phyloP scores from a whole-genome alignment of 2,888 invertebrate species.

The Xestia c-nigrum region DNA sequence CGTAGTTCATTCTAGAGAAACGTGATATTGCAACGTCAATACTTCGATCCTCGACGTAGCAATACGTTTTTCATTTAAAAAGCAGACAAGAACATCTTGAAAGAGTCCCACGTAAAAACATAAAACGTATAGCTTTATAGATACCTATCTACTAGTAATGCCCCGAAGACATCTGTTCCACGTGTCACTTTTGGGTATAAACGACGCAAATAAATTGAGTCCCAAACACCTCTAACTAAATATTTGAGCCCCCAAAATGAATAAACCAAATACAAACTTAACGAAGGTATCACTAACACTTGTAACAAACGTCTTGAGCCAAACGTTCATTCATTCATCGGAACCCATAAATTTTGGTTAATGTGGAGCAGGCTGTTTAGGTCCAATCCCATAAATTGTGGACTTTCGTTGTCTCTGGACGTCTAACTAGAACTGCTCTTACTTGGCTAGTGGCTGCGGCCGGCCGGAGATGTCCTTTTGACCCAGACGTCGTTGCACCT shows the following conservation, averaged over 20 bases:
- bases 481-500: constrained; percentile 53
- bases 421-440: background rate
- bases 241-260: constrained; percentile 40
- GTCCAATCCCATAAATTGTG: constrained; percentile 49
- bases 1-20: constrained; percentile 43
- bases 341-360: constrained; percentile 49
- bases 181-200: constrained; percentile 23
- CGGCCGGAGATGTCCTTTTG: constrained; percentile 42
- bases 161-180: constrained; percentile 16
- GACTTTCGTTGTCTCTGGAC: constrained; percentile 14
- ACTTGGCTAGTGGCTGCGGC: constrained; percentile 6
- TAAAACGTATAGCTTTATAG: constrained; percentile 6
- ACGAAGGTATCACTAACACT: constrained; percentile 27
- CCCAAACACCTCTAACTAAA: constrained; percentile 26
- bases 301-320: constrained; percentile 37
- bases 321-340: constrained; percentile 45
- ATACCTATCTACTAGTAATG: background rate
- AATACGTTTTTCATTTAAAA: constrained; percentile 41
- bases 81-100: constrained; percentile 23
- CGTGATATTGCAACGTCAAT: constrained; percentile 48
- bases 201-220: constrained; percentile 40
- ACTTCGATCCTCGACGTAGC: constrained; percentile 15
- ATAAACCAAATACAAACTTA: constrained; percentile 19
- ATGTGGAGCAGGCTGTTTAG: constrained; percentile 31
- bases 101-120: constrained; percentile 1